phyloP scores from a whole-genome alignment of 2,113 vertebrate genomes.

The Prunella fulvescens region DNA sequence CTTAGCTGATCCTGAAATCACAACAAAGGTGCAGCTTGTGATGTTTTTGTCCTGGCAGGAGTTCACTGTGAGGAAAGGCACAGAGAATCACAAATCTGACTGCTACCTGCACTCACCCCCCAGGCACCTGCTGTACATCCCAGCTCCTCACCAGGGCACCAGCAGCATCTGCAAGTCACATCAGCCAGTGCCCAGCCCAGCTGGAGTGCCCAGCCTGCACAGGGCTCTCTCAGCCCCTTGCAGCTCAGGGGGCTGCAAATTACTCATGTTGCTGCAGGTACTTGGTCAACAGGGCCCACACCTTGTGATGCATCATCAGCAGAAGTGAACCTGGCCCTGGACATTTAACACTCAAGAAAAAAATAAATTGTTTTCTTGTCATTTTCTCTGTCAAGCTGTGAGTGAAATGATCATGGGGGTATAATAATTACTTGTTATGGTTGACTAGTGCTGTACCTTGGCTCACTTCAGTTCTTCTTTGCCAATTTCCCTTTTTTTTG shows the following conservation, averaged over 20 bases:
- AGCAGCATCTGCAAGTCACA: not conserved
- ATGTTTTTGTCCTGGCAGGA: not conserved
- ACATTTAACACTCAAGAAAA: not conserved
- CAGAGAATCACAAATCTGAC: not conserved
- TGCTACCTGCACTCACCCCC: not conserved
- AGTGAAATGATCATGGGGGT: constrained; percentile 6
- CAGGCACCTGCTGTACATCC: not conserved
- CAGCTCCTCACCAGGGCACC: not conserved
- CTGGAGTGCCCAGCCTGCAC: not conserved
- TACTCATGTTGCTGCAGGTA: not conserved
- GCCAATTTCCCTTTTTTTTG: not conserved
- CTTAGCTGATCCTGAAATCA: not conserved
- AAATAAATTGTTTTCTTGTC: not conserved
- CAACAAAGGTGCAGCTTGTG: no score
- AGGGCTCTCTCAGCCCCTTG: not conserved
- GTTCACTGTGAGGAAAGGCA: not conserved
- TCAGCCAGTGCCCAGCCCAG: not conserved
- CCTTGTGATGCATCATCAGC: not conserved
- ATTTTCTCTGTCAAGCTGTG: constrained; percentile 18
- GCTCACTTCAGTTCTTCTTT: not conserved
- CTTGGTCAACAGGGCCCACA: not conserved
- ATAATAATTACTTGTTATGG: constrained; percentile 27
- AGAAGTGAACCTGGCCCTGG: not conserved
- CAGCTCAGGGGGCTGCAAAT: not conserved
- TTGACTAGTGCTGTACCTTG: not conserved